These are phyloP conservation scores for Diplodus puntazzo DNA, from an alignment of 2,797 vertebrate genomes.

Conservation along the genomic window DNA sequence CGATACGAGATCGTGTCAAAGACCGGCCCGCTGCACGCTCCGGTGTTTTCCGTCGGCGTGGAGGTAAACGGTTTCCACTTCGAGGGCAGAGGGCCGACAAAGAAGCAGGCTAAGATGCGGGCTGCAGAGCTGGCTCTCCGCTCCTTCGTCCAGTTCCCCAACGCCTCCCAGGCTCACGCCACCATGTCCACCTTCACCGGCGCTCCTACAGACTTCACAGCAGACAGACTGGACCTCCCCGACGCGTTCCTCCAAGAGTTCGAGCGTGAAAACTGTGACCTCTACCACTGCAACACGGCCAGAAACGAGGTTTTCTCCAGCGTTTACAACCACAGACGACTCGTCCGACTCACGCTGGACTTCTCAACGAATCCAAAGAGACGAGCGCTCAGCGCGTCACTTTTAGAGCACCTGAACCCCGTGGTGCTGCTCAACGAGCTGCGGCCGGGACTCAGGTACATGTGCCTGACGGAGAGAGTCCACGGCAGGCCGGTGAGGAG, in stretches of 20 bases:
- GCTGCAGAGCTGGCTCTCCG: conserved; percentile 92
- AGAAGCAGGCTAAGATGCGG: conserved; percentile 95
- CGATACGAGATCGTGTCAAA: conserved; percentile 90
- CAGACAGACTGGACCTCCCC: conserved; percentile 89
- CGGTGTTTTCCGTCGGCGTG: conserved; percentile 91
- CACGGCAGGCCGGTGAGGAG: conserved; percentile 86
- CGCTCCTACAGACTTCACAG: conserved; percentile 90
- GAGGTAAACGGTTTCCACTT: conserved; percentile 93
- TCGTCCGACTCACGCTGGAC: conserved; percentile 87
- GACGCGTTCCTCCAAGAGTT: conserved; percentile 90
- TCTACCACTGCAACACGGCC: conserved; percentile 71
- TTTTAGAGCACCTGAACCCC: conserved; percentile 79
- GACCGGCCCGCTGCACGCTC: conserved; percentile 92
- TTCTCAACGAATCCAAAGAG: conserved; percentile 74
- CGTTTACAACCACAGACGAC: conserved; percentile 74
- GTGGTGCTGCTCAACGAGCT: conserved; percentile 91
- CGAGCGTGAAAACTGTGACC: conserved; percentile 76
- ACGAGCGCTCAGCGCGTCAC: conserved; percentile 67
- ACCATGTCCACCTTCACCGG: conserved; percentile 84
- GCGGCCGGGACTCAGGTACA: conserved; percentile 90
- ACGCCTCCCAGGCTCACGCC: conserved; percentile 90
- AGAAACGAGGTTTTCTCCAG: conserved; percentile 86
- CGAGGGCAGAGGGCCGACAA: conserved; percentile 92
- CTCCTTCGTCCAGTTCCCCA: conserved; percentile 95
- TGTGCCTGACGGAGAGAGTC: conserved; percentile 90